phyloP scores from a whole-genome alignment of 2,888 invertebrate genomes.

The Argyresthia albistria region DNA sequence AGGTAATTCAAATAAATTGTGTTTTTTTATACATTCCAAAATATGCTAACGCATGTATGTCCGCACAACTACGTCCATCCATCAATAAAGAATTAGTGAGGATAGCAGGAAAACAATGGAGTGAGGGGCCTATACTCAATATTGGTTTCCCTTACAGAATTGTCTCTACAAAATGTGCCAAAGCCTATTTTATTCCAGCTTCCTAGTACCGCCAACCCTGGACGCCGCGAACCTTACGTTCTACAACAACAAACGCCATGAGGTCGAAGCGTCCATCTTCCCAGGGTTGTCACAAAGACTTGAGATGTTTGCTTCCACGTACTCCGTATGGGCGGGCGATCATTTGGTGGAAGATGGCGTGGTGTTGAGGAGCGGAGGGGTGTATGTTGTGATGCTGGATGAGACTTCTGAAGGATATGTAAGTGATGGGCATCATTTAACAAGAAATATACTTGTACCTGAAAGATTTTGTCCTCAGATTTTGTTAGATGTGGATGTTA shows the following conservation, averaged over 20 bases:
- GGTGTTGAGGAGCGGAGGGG: conserved; percentile 36
- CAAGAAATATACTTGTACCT: too few species aligned
- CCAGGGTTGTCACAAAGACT: conserved; percentile 23
- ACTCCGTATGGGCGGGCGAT: conserved; percentile 24
- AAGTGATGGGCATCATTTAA: neutral
- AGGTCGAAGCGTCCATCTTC: conserved; percentile 24
- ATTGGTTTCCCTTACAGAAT: too few species aligned
- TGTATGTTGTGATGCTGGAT: conserved; percentile 33
- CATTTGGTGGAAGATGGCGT: conserved; percentile 17
- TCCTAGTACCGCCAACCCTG: conserved; percentile 23
- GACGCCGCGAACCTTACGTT: conserved; percentile 21
- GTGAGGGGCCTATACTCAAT: too few species aligned
- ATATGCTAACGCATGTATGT: neutral
- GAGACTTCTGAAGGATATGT: conserved; percentile 14
- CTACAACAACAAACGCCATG: conserved; percentile 27
- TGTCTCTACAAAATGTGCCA: too few species aligned
- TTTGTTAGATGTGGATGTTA: too few species aligned
- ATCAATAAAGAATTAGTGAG: too few species aligned
- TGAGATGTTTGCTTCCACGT: conserved; percentile 38
- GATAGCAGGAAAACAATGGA: too few species aligned
- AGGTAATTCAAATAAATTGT: conserved; percentile 35
- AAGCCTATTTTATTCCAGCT: conserved; percentile 21
- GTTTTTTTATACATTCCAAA: too few species aligned
- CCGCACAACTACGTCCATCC: too few species aligned
- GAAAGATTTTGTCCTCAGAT: too few species aligned